Evolutionary conservation across 2,888 invertebrate genomes (phyloP), one percentile per base, ranked within the genome.

Genomic region (Malachius bipustulatus): DNA sequence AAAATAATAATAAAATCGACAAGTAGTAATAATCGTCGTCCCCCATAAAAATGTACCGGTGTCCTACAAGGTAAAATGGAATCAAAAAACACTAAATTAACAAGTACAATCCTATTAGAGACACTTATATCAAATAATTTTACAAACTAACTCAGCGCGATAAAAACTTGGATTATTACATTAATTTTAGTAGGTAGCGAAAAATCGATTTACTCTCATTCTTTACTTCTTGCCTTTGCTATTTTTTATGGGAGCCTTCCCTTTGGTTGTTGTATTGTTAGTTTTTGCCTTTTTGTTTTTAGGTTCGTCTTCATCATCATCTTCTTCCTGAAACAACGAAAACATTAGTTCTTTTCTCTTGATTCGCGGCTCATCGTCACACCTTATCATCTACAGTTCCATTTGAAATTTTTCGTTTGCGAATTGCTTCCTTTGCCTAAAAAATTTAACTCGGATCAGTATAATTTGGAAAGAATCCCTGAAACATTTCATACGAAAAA

Each of bases 261-360:
- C 77, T 63, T 75, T 75, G 54, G 75, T 76, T 54, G 75, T 76
- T 63, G 75, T 77, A 52, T 75, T 73, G 61, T 79, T 65, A 67
- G 81, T 81, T 62, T 77, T 73, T 56, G 80, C 78, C 65, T 83
- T 83, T 63, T 77, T 77, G 43, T 51, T 51, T 65, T 83, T 82
- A 51, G 82, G 79, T 62, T 79, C 78, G 26, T 78, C 80, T 13
- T 82, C 82, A 42, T 82, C 82, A 13, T 79, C 78, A 36, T 77
- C 78, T 39, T 70, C 68, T 51, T 71, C 70, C 70, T 71, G 57
- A 37, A 60, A 63, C 45, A 53, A 51, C 52, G 4, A 42, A 39
- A 33, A 35, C 33, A 31, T 13, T 13, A 28, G 24, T 38, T 37
- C 16, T 8, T 36, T 35, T 14, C 12, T n/a, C 8, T n/a, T 11